A percentile compares a stretch with the other conserved stretches of the same genome.
Conservation (phyloP, 1,140 invertebrate genomes). For the Lordiphosa clarofinis region DNA sequence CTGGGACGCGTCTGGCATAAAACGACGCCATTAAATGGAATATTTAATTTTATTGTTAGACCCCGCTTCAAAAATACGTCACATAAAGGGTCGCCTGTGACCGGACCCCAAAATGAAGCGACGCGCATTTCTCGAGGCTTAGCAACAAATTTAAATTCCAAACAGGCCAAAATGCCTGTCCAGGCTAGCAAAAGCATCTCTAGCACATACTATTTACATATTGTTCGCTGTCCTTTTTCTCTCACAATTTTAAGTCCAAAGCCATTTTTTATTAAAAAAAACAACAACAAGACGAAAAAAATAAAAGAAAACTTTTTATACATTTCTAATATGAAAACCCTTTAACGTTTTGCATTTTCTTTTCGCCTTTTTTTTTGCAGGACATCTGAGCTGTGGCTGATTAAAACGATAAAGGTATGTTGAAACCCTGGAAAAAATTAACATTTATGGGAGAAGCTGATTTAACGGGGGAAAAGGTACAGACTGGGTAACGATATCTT, state of each 20-base stretch:
- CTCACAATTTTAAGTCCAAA: constrained; percentile 35
- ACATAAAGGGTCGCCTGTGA: constrained; percentile 51
- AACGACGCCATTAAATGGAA: constrained; percentile 70
- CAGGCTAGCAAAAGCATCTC: constrained; percentile 29
- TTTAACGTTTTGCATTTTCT: constrained; percentile 40
- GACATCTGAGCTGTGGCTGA: constrained; percentile 41
- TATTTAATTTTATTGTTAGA: constrained; percentile 74
- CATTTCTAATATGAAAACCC: constrained; percentile 70
- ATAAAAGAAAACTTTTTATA: constrained; percentile 38
- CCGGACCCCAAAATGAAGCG: constrained; percentile 39
- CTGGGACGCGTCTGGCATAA: constrained; percentile 53
- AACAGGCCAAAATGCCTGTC: constrained; percentile 46
- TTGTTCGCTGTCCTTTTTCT: constrained; percentile 12
- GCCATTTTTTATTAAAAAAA: constrained; percentile 43
- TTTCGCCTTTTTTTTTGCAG: constrained; percentile 21
- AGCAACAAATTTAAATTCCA: constrained; percentile 68
- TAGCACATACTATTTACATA: constrained; percentile 61
- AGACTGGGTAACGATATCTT: too few relatives aligned
- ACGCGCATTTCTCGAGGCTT: constrained; percentile 52
- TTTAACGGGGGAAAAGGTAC: too few relatives aligned
- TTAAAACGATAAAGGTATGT: constrained; percentile 68
- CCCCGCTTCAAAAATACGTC: constrained; percentile 40
- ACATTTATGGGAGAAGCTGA: too few relatives aligned
- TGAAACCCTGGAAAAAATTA: too few relatives aligned
- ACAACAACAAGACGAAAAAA: too few relatives aligned